phyloP scores from a whole-genome alignment of 2,113 vertebrate species.

The Chaenogobius annularis region DNA sequence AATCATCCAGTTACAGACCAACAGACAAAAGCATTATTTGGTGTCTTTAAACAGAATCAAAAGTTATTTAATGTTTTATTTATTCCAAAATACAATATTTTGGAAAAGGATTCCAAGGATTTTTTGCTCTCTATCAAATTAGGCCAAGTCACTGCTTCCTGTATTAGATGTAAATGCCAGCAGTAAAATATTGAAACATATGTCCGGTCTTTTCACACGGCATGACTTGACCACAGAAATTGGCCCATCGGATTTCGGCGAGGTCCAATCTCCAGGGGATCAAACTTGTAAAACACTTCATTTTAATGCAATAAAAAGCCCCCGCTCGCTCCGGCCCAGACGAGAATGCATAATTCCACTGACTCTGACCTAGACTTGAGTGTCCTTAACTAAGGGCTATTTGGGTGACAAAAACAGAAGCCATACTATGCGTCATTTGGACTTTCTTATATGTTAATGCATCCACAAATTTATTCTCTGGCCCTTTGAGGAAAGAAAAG shows the following conservation, averaged over 20 bases:
- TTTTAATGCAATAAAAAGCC: constrained; percentile 66
- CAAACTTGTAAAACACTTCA: constrained; percentile 66
- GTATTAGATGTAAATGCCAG: constrained; percentile 52
- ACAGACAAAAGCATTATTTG: not conserved
- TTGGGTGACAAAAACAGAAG: constrained; percentile 50
- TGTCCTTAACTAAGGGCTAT: constrained; percentile 69
- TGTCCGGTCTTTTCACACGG: constrained; percentile 48
- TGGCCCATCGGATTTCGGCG: constrained; percentile 52
- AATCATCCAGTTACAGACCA: no score
- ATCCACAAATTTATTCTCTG: constrained; percentile 63
- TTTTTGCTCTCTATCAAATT: not conserved
- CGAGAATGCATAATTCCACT: constrained; percentile 59
- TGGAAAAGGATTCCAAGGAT: no score
- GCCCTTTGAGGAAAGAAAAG: constrained; percentile 31
- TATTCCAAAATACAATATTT: no score
- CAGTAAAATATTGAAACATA: constrained; percentile 60
- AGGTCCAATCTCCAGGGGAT: constrained; percentile 64
- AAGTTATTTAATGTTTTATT: no score
- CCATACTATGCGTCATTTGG: constrained; percentile 56
- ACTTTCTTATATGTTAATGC: constrained; percentile 70
- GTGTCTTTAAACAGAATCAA: no score
- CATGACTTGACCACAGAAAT: constrained; percentile 59
- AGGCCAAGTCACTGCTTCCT: not conserved
- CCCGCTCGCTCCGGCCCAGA: constrained; percentile 35
- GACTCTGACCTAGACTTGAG: constrained; percentile 65